A percentile compares a stretch with the other conserved stretches of the same genome.
These are phyloP conservation scores for Cheilosia soror DNA, from an alignment of 2,888 invertebrate species.

Conservation along the genomic window DNA sequence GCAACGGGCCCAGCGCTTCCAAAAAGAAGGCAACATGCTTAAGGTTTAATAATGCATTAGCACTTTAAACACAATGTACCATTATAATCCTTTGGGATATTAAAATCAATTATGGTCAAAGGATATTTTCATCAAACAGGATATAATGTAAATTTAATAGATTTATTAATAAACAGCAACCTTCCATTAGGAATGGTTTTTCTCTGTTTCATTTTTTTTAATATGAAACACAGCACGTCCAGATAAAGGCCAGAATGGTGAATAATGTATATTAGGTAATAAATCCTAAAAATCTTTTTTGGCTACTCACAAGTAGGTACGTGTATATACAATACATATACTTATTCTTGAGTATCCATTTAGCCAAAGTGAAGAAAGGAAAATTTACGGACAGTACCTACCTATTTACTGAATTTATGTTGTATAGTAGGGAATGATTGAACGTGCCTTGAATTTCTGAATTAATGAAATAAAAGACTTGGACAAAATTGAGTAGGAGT, in stretches of 20 bases:
- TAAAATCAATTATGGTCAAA: too few species aligned
- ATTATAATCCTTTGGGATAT: too few species aligned
- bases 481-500: background rate
- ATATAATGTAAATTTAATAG: background rate
- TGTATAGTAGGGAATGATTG: background rate
- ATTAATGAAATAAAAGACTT: constrained; percentile 7
- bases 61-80: too few species aligned
- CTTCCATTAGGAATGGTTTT: background rate
- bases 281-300: background rate
- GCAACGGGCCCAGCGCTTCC: too few species aligned
- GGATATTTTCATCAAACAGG: too few species aligned
- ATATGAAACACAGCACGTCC: background rate
- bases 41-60: too few species aligned
- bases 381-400: background rate
- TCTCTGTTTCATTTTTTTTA: background rate
- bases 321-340: background rate
- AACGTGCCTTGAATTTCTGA: constrained; percentile 6
- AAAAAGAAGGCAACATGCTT: too few species aligned
- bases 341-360: constrained; percentile 1
- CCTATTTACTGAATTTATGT: too few species aligned
- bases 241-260: background rate
- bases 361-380: background rate
- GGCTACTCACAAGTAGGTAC: background rate
- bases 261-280: constrained; percentile 5
- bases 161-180: background rate